Evolutionary conservation across 2,113 vertebrate genomes (phyloP), one percentile per base, ranked within the genome.

Genomic region (Antechinus flavipes): DNA sequence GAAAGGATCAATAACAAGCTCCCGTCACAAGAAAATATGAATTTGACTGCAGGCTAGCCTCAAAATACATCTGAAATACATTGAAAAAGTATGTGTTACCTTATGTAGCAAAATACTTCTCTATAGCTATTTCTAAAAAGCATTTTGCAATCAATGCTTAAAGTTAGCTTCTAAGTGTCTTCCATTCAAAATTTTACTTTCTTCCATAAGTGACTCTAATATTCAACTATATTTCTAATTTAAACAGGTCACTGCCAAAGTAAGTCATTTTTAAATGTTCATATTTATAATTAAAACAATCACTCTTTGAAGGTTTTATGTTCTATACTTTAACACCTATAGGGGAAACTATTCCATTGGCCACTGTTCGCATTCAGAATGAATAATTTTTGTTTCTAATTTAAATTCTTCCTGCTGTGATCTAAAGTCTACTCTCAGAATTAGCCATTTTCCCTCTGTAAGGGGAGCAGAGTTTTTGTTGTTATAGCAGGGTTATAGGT

Each of bases 331-430:
- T 68, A 68, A 61, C 27, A 30, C 27, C 58, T 30, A 12, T 11
- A 35, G 58, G 35, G 27, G 58, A 61, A 61, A 61, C 9, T 58
- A 30, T 61, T 61, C 26, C 10, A 61, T 61, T 27, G 53, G 25
- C 94, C 19, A 55, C 96, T 93, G 90, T 9, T 91, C 35, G 0
- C 91, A 0, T 14, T 89, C 95, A 94, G 54, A 95, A 61, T 61
- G 58, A 61, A 2, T 61, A 30, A 61, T 61, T 61, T 61, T 61
- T 61, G 9, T 61, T 61, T 61, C 58, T 61, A 61, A 61, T 61
- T 11, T 61, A 61, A 61, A 61, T 61, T 30, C 27, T 61, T 61
- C 58, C 27, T 35, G 58, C 27, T 61, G 58, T 30, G 27, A 61
- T 61, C 27, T 27, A 35, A 30, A 61, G 58, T 26, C 53, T 3